phyloP scores from a whole-genome alignment of 2,888 invertebrate genomes.

The Latrodectus elegans region DNA sequence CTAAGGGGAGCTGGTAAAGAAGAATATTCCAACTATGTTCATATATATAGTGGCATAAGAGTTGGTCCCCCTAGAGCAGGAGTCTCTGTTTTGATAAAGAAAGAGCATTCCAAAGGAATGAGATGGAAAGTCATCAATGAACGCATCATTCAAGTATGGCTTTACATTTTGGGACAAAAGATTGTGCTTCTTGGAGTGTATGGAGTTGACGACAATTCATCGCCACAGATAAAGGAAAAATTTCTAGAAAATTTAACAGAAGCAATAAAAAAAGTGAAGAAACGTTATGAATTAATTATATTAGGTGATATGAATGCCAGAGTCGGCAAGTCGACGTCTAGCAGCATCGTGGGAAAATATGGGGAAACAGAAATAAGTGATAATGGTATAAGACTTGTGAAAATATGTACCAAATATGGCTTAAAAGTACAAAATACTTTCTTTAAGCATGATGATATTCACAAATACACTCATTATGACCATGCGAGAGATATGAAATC shows the following conservation, averaged over 20 bases:
- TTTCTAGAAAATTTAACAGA: slow-evolving; percentile 7
- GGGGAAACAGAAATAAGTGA: slow-evolving; percentile 12
- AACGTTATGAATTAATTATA: slow-evolving; percentile 6
- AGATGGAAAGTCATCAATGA: slow-evolving; percentile 24
- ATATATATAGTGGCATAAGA: slow-evolving; percentile 27
- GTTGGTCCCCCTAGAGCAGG: slow-evolving; percentile 16
- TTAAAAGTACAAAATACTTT: slow-evolving; percentile 42
- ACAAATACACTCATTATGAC: slow-evolving; percentile 42
- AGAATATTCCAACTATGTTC: slow-evolving; percentile 16
- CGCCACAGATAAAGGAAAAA: not conserved
- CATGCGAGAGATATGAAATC: not conserved
- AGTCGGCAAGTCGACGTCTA: slow-evolving; percentile 5
- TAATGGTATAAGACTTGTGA: slow-evolving; percentile 22
- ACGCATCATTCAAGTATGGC: slow-evolving; percentile 16
- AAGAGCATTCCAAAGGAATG: not conserved
- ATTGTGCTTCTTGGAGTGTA: slow-evolving; percentile 28
- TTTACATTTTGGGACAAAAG: not conserved
- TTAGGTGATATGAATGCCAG: slow-evolving; percentile 38
- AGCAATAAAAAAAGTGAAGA: slow-evolving; percentile 1
- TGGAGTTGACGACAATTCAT: slow-evolving; percentile 11
- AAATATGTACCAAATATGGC: slow-evolving; percentile 11
- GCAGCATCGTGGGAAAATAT: slow-evolving; percentile 17
- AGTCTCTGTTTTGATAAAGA: slow-evolving; percentile 24
- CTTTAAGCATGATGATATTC: slow-evolving; percentile 27
- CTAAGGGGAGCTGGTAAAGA: slow-evolving; percentile 14